Conservation (phyloP, 2,888 invertebrate genomes). For the Ochropacha duplaris region DNA sequence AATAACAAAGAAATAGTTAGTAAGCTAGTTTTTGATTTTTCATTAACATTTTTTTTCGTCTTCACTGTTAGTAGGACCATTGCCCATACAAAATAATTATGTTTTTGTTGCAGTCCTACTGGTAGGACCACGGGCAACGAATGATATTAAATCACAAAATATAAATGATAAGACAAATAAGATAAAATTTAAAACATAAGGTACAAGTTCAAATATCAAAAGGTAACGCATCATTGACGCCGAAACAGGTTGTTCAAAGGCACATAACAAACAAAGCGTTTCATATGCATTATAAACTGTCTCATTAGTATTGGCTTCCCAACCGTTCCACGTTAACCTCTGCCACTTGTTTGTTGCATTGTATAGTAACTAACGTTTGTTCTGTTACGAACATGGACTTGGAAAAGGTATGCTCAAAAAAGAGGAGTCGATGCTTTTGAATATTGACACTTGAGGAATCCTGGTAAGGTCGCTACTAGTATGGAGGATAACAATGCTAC, state of each 20-base stretch:
- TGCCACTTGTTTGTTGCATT: conserved; percentile 26
- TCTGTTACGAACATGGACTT: conserved; percentile 2
- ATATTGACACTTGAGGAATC: neutral
- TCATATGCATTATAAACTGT: conserved; percentile 22
- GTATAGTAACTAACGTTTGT: conserved; percentile 21
- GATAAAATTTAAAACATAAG: too few species aligned
- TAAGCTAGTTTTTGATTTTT: too few species aligned
- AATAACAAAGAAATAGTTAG: too few species aligned
- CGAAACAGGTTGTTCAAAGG: conserved; percentile 13
- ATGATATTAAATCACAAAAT: too few species aligned
- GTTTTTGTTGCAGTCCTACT: too few species aligned
- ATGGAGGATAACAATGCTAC: too few species aligned
- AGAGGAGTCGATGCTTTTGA: neutral
- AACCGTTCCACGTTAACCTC: conserved; percentile 22
- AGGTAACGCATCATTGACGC: conserved; percentile 17
- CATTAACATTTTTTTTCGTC: too few species aligned
- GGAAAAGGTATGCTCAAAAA: neutral
- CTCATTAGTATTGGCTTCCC: conserved; percentile 36
- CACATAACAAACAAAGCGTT: conserved; percentile 18
- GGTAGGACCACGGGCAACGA: too few species aligned
- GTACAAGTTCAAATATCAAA: conserved; percentile 22
- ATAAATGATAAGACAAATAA: too few species aligned
- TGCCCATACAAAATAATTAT: too few species aligned
- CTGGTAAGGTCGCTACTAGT: too few species aligned
- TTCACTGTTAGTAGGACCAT: too few species aligned